Base-by-base conservation (phyloP, 2,888 invertebrate species). In the Megastigmus dorsalis region DNA sequence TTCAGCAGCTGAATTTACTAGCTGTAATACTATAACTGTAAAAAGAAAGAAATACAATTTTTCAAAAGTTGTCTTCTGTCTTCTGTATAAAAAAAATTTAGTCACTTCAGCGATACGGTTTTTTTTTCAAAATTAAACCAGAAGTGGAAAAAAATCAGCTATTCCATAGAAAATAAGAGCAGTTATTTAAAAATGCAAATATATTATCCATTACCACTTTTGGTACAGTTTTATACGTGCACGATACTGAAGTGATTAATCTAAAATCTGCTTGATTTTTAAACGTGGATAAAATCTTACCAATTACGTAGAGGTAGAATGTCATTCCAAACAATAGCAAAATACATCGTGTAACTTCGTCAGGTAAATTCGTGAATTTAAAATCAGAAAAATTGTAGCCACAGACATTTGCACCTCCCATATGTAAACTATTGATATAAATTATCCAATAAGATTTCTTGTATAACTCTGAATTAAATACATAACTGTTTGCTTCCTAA, bases 11-110 rank as follows among this genome's bases (percentile, higher is more conserved):
- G 88, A 89, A 69, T 87, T 86, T 30, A 88, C 81, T 41, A 89
- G 79, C 81, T 89, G 89, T 78, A 89, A 81, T 6, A 89, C 77
- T 54, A 88, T 86, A 10, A 89, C 88, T 82, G n/a, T n/a, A 84
- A 80, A n/a, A 83, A 36, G 45, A 20, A 54, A 57, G 2, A 50
- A 55, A 15, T 38, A 54, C 45, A 62, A 45, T 9, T n/a, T n/a
- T n/a, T n/a, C n/a, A n/a, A n/a, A n/a, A n/a, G n/a, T n/a, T n/a
- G n/a, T n/a, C n/a, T n/a, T n/a, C n/a, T n/a, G n/a, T n/a, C n/a
- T n/a, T n/a, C n/a, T n/a, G n/a, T n/a, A n/a, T n/a, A n/a, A n/a
- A n/a, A n/a, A n/a, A n/a, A n/a, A n/a, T n/a, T n/a, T n/a, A n/a
- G n/a, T n/a, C n/a, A n/a, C n/a, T n/a, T n/a, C n/a, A n/a, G n/a